phyloP scores from a whole-genome alignment of 2,888 invertebrate species.

The Melitaea athalia region DNA sequence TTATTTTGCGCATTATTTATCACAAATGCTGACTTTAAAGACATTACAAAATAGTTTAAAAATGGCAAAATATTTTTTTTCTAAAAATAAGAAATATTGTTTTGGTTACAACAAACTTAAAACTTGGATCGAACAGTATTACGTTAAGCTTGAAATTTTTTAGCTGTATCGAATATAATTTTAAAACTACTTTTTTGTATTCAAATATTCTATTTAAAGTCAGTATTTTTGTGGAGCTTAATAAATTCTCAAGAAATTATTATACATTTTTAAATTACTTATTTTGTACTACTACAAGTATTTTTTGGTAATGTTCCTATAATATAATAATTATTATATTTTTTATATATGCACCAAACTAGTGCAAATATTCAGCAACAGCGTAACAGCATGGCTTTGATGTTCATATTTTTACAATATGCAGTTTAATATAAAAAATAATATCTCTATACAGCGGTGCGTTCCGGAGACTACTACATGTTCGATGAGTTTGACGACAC shows the following conservation, averaged over 20 bases:
- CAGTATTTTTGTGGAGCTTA: neutral
- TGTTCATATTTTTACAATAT: conserved; percentile 4
- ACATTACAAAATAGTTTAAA: too few species aligned
- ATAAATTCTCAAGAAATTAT: neutral
- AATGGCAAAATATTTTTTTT: too few species aligned
- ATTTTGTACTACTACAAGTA: neutral
- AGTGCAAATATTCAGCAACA: neutral
- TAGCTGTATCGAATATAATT: too few species aligned
- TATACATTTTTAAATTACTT: neutral
- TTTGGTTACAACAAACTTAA: too few species aligned
- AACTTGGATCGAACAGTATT: too few species aligned
- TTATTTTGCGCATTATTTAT: too few species aligned
- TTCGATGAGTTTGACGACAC: conserved; percentile 96
- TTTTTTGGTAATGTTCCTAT: too few species aligned
- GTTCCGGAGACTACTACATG: conserved; percentile 99
- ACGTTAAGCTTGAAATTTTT: too few species aligned
- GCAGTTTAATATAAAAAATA: neutral
- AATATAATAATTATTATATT: too few species aligned
- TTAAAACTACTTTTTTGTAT: too few species aligned
- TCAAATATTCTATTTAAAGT: neutral
- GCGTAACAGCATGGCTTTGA: conserved; percentile 16
- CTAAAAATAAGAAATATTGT: too few species aligned
- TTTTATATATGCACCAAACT: neutral
- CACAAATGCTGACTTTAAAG: too few species aligned
- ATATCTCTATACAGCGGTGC: conserved; percentile 87